These are phyloP conservation scores for Cebus imitator DNA, from an alignment of 2,113 vertebrate species.

Conservation along the genomic window DNA sequence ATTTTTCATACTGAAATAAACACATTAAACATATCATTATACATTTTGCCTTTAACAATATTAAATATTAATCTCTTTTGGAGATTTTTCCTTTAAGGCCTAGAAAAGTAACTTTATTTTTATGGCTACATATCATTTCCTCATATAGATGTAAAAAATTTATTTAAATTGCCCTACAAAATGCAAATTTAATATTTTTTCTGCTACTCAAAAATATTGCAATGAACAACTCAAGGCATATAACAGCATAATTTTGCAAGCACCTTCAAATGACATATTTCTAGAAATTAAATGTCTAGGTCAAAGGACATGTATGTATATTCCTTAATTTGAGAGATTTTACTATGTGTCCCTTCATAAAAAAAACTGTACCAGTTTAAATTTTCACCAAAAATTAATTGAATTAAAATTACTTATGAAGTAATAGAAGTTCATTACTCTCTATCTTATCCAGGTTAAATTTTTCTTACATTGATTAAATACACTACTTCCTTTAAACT, in stretches of 20 bases:
- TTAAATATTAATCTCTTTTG: background rate
- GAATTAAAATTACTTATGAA: background rate
- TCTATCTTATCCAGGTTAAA: background rate
- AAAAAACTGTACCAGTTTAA: background rate
- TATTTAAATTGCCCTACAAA: background rate
- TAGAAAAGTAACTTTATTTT: background rate
- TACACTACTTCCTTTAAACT: background rate
- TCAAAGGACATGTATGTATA: background rate
- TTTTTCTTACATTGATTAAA: background rate
- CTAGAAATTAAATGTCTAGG: background rate
- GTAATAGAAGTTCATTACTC: background rate
- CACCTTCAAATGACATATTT: background rate
- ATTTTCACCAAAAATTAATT: constrained; percentile 1
- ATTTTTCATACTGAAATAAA: background rate
- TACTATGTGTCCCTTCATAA: background rate
- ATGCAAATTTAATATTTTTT: background rate
- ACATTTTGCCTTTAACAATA: background rate
- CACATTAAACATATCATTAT: background rate
- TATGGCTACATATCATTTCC: background rate
- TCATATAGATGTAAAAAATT: background rate
- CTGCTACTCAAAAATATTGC: background rate
- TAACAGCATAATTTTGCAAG: background rate
- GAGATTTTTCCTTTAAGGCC: background rate
- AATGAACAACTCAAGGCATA: background rate
- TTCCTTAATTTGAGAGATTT: background rate